A percentile compares a stretch with the other conserved stretches of the same genome.
Conservation (phyloP, 37 sponge, comb jelly and placozoan genomes). For the Ianthella basta region DNA sequence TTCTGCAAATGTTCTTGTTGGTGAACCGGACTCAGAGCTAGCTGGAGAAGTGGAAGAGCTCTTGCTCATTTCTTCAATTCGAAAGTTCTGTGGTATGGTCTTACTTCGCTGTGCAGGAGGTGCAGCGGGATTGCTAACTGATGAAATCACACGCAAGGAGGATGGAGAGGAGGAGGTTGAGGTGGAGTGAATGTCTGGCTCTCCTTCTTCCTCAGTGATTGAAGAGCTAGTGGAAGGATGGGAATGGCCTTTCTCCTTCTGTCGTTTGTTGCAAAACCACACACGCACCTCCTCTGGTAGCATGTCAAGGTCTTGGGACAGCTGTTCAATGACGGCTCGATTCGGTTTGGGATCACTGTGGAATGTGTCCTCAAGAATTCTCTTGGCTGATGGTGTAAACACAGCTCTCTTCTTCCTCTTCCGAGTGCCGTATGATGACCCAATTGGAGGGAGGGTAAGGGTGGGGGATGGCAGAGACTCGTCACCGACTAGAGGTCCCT, state of each 20-base stretch:
- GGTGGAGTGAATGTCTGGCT: neutral
- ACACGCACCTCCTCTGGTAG: slow-evolving; percentile 90
- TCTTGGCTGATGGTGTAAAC: slow-evolving; percentile 67
- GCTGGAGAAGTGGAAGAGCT: slow-evolving; percentile 43
- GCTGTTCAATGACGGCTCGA: slow-evolving; percentile 64
- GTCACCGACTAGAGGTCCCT: slow-evolving; percentile 6
- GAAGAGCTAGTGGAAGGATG: neutral
- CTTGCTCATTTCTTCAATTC: slow-evolving; percentile 86
- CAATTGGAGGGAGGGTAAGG: slow-evolving; percentile 13
- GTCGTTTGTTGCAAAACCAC: slow-evolving; percentile 94
- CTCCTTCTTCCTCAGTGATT: neutral
- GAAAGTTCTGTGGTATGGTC: slow-evolving; percentile 46
- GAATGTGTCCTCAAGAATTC: slow-evolving; percentile 68
- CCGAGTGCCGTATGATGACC: slow-evolving; percentile 21
- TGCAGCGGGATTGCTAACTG: neutral
- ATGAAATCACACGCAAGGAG: slow-evolving; percentile 4
- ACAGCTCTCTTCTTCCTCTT: slow-evolving; percentile 88
- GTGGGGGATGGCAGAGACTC: slow-evolving; percentile 39
- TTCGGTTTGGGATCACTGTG: slow-evolving; percentile 70
- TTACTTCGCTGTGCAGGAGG: slow-evolving; percentile 16
- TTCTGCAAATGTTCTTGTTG: no score
- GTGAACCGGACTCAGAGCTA: neutral
- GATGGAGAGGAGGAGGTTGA: slow-evolving; percentile 23
- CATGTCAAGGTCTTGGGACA: slow-evolving; percentile 73
- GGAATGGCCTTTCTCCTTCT: slow-evolving; percentile 66